Evolutionary conservation across 2,113 vertebrate species (phyloP).

Genomic region (Helogale parvula): DNA sequence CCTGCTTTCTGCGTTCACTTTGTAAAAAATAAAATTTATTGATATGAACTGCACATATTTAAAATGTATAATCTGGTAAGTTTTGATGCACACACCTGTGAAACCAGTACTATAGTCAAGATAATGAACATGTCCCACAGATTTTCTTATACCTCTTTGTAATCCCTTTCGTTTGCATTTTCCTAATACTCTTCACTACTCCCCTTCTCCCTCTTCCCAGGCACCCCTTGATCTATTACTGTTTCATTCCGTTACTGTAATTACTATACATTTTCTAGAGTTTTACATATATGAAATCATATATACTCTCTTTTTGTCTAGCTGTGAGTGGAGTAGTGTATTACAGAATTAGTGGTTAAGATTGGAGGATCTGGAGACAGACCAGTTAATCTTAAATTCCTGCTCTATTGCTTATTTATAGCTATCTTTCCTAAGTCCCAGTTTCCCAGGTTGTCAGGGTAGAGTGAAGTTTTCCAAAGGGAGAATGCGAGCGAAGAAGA

Average conservation of each 20-base stretch:
- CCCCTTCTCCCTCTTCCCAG: not conserved
- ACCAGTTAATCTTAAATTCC: not conserved
- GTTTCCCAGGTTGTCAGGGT: not conserved
- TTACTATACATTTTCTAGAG: conserved; percentile 1
- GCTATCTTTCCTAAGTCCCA: not conserved
- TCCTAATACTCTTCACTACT: not conserved
- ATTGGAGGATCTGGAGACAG: not conserved
- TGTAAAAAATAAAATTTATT: not conserved
- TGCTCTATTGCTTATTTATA: not conserved
- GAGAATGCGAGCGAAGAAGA: not conserved
- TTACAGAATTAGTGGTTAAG: not conserved
- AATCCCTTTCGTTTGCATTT: not conserved
- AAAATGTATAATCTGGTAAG: not conserved
- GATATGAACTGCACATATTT: not conserved
- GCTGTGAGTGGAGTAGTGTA: not conserved
- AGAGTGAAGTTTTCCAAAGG: not conserved
- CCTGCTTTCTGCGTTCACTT: not conserved
- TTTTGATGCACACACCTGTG: not conserved
- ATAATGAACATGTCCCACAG: not conserved
- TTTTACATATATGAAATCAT: not conserved
- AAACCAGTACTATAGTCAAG: not conserved
- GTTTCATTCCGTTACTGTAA: not conserved
- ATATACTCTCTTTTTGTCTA: not conserved
- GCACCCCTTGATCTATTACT: not conserved
- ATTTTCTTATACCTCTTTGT: not conserved